Conservation (phyloP, 2,113 vertebrate species). For the Rattus norvegicus region GRCr8 NC_086037.1:51132501-51133000, state of each 20-base stretch:
- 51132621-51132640: background rate
- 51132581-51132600: background rate
- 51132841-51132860: no score
- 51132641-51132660: background rate
- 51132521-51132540: background rate
- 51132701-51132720: conserved; percentile 4
- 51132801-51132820: no score
- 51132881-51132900: no score
- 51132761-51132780: background rate
- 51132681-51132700: conserved; percentile 41
- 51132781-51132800: background rate
- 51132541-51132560: background rate
- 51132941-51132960: background rate
- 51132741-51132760: background rate
- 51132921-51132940: background rate
- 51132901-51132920: no score
- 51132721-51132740: background rate
- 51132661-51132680: background rate
- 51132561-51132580: conserved; percentile 12
- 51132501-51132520: conserved; percentile 43
- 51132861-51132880: no score
- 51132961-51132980: background rate
- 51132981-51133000: background rate
- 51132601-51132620: background rate
- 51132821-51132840: no score